These are phyloP conservation scores for Vultur gryphus DNA, from an alignment of 2,797 vertebrate species.

Conservation along the genomic window DNA sequence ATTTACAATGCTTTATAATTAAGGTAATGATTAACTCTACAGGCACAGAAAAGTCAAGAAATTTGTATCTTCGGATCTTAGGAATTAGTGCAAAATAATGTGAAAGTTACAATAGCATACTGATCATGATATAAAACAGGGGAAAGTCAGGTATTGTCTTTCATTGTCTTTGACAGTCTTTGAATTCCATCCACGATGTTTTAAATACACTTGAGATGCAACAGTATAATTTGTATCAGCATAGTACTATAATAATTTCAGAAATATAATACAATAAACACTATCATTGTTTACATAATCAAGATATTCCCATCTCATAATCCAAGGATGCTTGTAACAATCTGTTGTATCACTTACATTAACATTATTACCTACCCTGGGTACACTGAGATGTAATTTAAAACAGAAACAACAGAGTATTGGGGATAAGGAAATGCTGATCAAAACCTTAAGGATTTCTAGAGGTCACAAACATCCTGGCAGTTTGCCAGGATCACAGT, in stretches of 20 bases:
- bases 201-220: neutral
- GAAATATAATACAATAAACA: constrained; percentile 5
- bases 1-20: neutral
- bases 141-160: neutral
- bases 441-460: neutral
- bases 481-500: neutral
- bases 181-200: neutral
- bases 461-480: neutral
- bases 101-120: neutral
- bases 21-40: neutral
- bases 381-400: constrained; percentile 26
- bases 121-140: neutral
- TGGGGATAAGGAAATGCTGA: constrained; percentile 12
- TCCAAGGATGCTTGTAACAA: constrained; percentile 17
- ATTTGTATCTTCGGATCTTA: neutral
- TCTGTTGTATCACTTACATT: constrained; percentile 40
- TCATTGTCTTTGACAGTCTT: constrained; percentile 4
- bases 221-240: neutral
- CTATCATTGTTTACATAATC: constrained; percentile 1
- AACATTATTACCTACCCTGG: constrained; percentile 11
- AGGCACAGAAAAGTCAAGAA: neutral
- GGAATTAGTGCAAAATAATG: neutral
- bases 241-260: neutral
- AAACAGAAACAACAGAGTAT: neutral
- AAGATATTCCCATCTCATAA: constrained; percentile 29